Conservation (phyloP, 1,140 invertebrate species). For the Bombyx mandarina region DNA sequence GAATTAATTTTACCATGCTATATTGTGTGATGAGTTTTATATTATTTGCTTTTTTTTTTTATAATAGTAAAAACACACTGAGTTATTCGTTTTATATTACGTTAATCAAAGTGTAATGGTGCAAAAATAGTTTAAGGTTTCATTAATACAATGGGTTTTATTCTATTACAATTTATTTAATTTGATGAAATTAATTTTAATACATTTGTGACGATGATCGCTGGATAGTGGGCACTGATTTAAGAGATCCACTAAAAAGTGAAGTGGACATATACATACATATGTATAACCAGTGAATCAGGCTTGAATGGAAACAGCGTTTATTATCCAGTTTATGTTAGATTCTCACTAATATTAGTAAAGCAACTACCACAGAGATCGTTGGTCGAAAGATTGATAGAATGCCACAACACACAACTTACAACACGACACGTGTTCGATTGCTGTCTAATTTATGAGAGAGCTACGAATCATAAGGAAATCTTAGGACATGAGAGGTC, state of each 20-base stretch:
- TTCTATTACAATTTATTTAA: constrained; percentile 6
- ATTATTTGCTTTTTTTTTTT: constrained; percentile 6
- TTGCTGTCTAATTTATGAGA: no score
- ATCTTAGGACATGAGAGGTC: neutral
- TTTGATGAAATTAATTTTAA: neutral
- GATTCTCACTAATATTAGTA: neutral
- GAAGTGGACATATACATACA: constrained; percentile 8
- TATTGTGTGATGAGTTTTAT: constrained; percentile 1
- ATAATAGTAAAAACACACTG: constrained; percentile 12
- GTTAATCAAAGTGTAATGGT: constrained; percentile 27
- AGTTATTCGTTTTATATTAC: constrained; percentile 1
- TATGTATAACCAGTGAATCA: neutral
- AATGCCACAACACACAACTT: no score
- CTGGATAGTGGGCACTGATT: neutral
- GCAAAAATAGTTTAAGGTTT: constrained; percentile 30
- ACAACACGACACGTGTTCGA: no score
- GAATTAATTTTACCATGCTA: neutral
- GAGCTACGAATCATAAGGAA: no score
- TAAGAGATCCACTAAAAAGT: neutral
- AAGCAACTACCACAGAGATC: no score
- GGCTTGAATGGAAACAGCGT: neutral
- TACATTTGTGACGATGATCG: neutral
- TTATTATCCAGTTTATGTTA: neutral
- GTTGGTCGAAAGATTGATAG: neutral
- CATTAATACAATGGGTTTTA: constrained; percentile 14